These are phyloP conservation scores for Pterois miles DNA, from an alignment of 2,797 vertebrate genomes.

Conservation along the genomic window DNA sequence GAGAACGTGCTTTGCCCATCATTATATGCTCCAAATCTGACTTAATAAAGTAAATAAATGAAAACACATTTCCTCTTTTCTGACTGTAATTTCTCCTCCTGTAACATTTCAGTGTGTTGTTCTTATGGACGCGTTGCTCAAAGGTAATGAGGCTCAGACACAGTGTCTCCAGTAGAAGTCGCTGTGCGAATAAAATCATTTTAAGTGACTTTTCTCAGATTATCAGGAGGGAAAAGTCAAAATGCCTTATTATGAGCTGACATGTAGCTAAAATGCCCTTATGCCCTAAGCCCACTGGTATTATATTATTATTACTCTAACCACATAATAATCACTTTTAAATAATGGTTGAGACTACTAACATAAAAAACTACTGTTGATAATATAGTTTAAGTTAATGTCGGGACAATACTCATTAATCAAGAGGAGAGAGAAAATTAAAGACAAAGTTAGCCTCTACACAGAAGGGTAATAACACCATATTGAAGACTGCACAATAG, in stretches of 20 bases:
- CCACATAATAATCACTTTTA: not conserved
- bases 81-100: rapidly evolving
- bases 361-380: not conserved
- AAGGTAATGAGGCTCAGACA: not conserved
- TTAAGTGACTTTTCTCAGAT: not conserved
- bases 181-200: not conserved
- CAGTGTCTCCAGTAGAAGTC: conserved; percentile 5
- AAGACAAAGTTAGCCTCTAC: not conserved
- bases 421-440: too few species aligned
- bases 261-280: not conserved
- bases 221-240: not conserved
- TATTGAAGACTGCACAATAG: not conserved
- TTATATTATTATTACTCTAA: not conserved
- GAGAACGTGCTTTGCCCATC: not conserved
- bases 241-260: not conserved
- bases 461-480: not conserved
- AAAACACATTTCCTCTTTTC: not conserved
- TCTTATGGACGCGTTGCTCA: not conserved
- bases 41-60: not conserved
- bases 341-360: not conserved
- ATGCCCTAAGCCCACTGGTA: too few species aligned
- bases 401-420: too few species aligned
- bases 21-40: not conserved
- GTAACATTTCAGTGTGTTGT: not conserved
- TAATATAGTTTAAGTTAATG: too few species aligned